A percentile compares a stretch with the other conserved stretches of the same genome.
Conservation (phyloP, 2,113 vertebrate genomes). For the Carassius carassius region DNA sequence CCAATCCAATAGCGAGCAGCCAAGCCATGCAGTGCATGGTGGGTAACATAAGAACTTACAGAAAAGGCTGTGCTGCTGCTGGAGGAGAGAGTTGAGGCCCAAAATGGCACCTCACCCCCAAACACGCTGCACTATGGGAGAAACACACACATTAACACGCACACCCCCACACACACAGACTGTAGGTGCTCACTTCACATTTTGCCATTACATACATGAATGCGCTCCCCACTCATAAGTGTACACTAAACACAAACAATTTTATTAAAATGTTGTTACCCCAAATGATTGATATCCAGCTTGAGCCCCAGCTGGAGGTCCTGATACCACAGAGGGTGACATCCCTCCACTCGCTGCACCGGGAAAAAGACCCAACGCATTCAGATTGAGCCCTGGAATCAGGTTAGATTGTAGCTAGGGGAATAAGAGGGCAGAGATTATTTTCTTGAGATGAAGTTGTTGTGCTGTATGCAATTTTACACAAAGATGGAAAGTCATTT, state of each 20-base stretch:
- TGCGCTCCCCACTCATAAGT: not conserved
- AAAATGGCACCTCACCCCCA: conserved; percentile 73
- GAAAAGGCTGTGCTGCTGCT: conserved; percentile 70
- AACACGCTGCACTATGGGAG: conserved; percentile 75
- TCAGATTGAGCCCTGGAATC: conserved; percentile 98
- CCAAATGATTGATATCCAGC: conserved; percentile 89
- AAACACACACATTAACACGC: conserved; percentile 62
- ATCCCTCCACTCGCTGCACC: conserved; percentile 87
- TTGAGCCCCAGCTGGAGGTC: conserved; percentile 84
- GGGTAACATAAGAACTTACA: conserved; percentile 73
- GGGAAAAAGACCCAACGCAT: conserved; percentile 95
- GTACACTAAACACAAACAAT: not conserved
- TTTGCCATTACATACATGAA: conserved; percentile 52
- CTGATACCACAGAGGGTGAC: conserved; percentile 85
- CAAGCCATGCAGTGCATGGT: conserved; percentile 76
- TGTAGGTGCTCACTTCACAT: not conserved
- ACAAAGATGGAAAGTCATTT: not conserved
- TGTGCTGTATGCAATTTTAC: not conserved
- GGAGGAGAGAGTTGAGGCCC: conserved; percentile 70
- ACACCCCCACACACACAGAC: not conserved
- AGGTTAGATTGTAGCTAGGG: conserved; percentile 97
- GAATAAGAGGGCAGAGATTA: not conserved
- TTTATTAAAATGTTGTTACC: conserved; percentile 75
- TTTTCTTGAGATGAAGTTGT: not conserved
- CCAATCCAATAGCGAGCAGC: conserved; percentile 68